Evolutionary conservation across 2,797 vertebrate genomes (phyloP), one percentile per base, ranked within the genome.

Genomic region (Anguilla marmorata): DNA sequence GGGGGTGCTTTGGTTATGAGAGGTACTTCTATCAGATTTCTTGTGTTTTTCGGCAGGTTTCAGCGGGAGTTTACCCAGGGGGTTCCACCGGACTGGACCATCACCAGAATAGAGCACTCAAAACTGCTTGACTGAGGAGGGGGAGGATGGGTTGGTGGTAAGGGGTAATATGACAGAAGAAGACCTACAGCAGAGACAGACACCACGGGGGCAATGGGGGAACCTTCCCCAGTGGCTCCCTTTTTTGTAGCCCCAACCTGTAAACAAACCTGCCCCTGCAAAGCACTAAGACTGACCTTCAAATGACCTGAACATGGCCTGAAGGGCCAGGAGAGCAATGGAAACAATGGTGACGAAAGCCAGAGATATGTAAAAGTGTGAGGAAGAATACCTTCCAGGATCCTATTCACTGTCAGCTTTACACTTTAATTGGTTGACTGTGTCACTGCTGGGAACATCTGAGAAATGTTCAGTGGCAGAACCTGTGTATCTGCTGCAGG

Each of bases 41-140:
- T 60, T 72, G 80, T 87, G 0, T 87, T 60, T 82, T 58, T 12
- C 86, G 90, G 21, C 93, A 99, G 98, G 91, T 99, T 99, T 91
- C 97, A 97, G 58, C 97, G 98, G 91, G 98, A 99, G 93, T 99
- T 98, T 92, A 99, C 98, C n/a, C 94, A 97, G 93, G 98, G 97
- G 88, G 97, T 97, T 79, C 91, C 96, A 87, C 97, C 98, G n/a
- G 97, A 97, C 91, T 99, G 98, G 98, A 98, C 94, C 91, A 98
- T 99, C 89, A 97, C 97, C 11, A 95, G 96, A 90, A 97, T 99
- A 93, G 97, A 98, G 90, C 97, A 99, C 93, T 96, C 96, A 86
- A 98, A 96, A 86, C 95, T 99, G 90, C 92, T 99, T 89, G 96
- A 98, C 88, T 99, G 93, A 97, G 88, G 41, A 0, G 41, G 3